Evolutionary conservation across 2,113 vertebrate genomes (phyloP), one percentile per base, ranked within the genome.

Genomic region (Hippocampus guttulatus): DNA sequence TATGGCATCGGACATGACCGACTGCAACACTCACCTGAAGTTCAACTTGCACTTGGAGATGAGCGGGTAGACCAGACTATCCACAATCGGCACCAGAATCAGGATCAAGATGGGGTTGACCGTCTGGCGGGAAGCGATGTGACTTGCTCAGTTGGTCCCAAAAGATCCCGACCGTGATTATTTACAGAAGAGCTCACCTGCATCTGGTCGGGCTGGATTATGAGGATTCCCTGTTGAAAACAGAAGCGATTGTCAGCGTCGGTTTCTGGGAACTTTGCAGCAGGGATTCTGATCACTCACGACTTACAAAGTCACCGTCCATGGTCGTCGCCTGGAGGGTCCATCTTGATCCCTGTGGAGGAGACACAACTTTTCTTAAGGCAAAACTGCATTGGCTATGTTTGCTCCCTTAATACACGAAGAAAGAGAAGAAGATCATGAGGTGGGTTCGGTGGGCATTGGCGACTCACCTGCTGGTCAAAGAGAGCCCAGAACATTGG

Each of bases 401-500:
- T 58, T 47, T 25, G 0, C 18, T 47, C 23, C 64, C 15, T 2
- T 16, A 25, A 45, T 25, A 64, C 41, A 27, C 11, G 6, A 18
- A 33, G 33, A 47, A 47, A 5, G 27, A 18, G 30, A 15, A 40
- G 12, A 2, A 5, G 40, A n/a, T 20, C 7, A 16, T 54, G 51
- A n/a, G 0, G 21, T 11, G n/a, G 27, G 58, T 7, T 11, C 5
- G 55, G 55, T 5, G 4, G 5, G 8, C 4, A 18, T 16, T 1
- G 11, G 14, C 0, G 18, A 18, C 2, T 52, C 93, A 98, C 97
- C 96, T 99, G 97, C 84, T 99, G 97, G 85, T 99, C 95, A 80
- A 95, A 99, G 67, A 99, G 87, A 0, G 96, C 95, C 97, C 97
- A 99, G 92, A 99, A 99, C 97, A 99, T 98, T 3, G 97, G 97